phyloP scores from a whole-genome alignment of 2,113 vertebrate genomes.

The Anguilla japonica region DNA sequence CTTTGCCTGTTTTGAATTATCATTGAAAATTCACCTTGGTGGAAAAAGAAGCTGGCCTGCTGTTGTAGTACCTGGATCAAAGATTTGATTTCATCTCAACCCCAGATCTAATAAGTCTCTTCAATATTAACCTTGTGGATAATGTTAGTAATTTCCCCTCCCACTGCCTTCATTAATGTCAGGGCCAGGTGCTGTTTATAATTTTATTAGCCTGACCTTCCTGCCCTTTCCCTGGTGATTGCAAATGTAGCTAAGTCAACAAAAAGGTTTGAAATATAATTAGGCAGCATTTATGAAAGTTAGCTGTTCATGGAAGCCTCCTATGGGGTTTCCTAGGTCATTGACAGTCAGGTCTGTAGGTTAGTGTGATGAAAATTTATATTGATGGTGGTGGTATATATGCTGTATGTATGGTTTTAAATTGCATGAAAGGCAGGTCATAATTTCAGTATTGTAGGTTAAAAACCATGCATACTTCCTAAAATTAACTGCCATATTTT shows the following conservation, averaged over 20 bases:
- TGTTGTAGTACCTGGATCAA: neutral
- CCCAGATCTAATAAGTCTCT: neutral
- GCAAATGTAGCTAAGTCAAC: neutral
- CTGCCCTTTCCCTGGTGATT: neutral
- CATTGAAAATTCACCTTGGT: neutral
- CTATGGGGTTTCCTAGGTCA: neutral
- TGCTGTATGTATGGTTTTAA: neutral
- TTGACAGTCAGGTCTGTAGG: conserved; percentile 1
- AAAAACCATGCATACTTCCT: neutral
- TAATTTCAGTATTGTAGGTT: neutral
- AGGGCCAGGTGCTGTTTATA: neutral
- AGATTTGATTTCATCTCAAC: neutral
- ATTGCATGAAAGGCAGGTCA: neutral
- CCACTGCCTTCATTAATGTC: neutral
- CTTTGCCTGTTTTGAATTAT: no score
- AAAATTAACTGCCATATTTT: neutral
- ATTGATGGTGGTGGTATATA: neutral
- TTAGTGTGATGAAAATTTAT: neutral
- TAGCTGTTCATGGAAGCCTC: neutral
- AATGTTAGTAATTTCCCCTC: neutral
- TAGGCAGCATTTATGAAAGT: neutral
- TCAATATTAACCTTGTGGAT: neutral
- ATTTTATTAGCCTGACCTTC: neutral
- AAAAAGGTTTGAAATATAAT: conserved; percentile 5
- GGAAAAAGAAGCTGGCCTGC: neutral